Conservation (phyloP, 2,888 invertebrate species). For the Allophyes oxyacanthae region DNA sequence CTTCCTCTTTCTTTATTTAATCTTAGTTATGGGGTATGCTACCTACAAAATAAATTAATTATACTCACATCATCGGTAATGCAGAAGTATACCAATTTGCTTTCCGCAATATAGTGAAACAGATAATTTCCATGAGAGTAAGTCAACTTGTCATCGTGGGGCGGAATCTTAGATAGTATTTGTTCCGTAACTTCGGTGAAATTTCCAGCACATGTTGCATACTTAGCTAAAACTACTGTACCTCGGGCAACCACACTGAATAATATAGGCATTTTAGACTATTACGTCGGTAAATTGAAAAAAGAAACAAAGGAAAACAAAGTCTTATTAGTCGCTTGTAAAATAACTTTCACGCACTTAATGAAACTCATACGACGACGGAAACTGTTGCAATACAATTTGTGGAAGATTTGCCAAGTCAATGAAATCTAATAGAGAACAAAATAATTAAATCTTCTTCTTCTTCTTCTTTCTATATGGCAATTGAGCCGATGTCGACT, state of each 20-base stretch:
- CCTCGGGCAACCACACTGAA: constrained; percentile 97
- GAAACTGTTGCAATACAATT: constrained; percentile 3
- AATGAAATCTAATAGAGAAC: constrained; percentile 6
- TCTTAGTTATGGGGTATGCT: too few species aligned
- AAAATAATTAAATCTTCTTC: constrained; percentile 13
- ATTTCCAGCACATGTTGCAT: constrained; percentile 97
- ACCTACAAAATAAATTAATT: too few species aligned
- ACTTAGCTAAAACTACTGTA: constrained; percentile 95
- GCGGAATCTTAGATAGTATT: constrained; percentile 95
- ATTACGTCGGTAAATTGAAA: constrained; percentile 38
- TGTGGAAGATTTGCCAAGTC: neutral
- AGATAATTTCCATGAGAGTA: constrained; percentile 98
- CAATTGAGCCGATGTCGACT: too few species aligned
- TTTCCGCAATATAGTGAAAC: constrained; percentile 97
- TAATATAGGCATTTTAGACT: constrained; percentile 94
- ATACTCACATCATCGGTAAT: constrained; percentile 97
- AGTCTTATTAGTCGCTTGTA: too few species aligned
- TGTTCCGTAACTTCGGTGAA: constrained; percentile 98
- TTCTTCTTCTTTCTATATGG: too few species aligned
- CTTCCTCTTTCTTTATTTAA: too few species aligned
- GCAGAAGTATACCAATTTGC: constrained; percentile 96
- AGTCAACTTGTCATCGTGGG: constrained; percentile 97
- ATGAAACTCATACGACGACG: constrained; percentile 3
- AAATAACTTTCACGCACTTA: constrained; percentile 31
- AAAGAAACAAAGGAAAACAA: constrained; percentile 50